These are phyloP conservation scores for Petrosia ficiformis DNA, from an alignment of 37 sponge, comb jelly and placozoan genomes.

Conservation along the genomic window DNA sequence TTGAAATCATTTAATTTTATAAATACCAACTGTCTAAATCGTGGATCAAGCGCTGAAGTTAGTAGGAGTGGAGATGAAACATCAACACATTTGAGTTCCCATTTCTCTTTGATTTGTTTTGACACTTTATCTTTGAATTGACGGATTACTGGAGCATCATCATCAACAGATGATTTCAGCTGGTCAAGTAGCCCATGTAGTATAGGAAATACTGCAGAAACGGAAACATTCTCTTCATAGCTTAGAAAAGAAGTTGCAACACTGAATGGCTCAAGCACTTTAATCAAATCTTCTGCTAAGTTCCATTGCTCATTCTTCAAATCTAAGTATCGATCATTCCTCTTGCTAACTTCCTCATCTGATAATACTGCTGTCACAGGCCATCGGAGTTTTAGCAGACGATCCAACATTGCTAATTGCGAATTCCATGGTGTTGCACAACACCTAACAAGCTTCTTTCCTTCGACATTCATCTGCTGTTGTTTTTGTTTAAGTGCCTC, in stretches of 20 bases:
- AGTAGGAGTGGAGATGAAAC: too few relatives aligned
- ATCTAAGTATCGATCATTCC: background rate
- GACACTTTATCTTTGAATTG: background rate
- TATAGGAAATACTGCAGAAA: background rate
- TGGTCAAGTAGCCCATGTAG: background rate
- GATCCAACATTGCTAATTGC: background rate
- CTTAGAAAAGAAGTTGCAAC: constrained; percentile 9
- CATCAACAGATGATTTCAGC: background rate
- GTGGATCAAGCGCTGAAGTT: too few relatives aligned
- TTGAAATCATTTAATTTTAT: too few relatives aligned
- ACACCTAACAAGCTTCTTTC: too few relatives aligned
- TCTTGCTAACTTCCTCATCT: background rate
- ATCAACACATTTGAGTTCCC: too few relatives aligned
- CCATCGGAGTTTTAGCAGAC: constrained; percentile 8
- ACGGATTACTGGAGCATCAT: background rate
- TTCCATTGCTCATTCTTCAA: constrained; percentile 3
- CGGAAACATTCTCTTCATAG: constrained; percentile 10
- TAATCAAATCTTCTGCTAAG: background rate
- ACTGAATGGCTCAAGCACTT: background rate
- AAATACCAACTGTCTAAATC: too few relatives aligned
- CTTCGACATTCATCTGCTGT: too few relatives aligned
- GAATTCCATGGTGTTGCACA: constrained; percentile 6
- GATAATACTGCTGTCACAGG: background rate
- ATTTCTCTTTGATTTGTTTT: background rate
- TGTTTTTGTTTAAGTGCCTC: too few relatives aligned